Evolutionary conservation across 2,797 vertebrate genomes (phyloP), one percentile per base, ranked within the genome.

Genomic region (Sebastes ruberrimus): DNA sequence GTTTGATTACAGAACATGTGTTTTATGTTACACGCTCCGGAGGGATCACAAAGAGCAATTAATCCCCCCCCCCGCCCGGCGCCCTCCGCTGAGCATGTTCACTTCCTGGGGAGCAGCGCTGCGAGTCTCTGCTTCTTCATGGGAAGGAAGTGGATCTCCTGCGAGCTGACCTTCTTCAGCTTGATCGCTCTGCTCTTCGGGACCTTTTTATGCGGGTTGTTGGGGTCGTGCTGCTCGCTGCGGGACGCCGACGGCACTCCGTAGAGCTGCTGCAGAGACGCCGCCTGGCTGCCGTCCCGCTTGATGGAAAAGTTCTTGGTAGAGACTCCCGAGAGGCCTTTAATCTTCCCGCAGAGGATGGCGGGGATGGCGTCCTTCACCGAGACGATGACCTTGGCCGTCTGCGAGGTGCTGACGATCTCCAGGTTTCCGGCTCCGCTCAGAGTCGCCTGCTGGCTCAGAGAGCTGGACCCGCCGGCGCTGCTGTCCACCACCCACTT

Each of bases 231-330:
- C 74, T 94, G 91, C 74, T 98, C 97, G 27, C 94, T 95, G 14
- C 95, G 97, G 65, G 94, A 94, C 71, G 95, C 95, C 2, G 93
- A 81, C 2, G 94, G 84, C 88, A 96, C 85, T 0, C 96, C 95
- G 0, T 97, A 98, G 81, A 97, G 96, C 94, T 97, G 97, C 94
- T 97, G 97, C 89, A 97, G 94, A 60, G 96, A 87, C 18, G 96
- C 94, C 89, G 96, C 97, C 92, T 97, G 96, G 88, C 95, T 95
- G 81, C 91, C 92, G 76, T 99, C 98, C 76, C 97, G 97, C 92
- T 98, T 99, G 93, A 99, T 98, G 91, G 98, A 99, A 94, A 99
- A 99, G 96, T 99, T 99, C 95, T 99, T 99, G 81, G 98, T 99
- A 86, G 98, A 99, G 70, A 99, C 98, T 2, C 98, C 98, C 0